Conservation (phyloP, 2,797 vertebrate species). For the Sebastes matsubarae region DNA sequence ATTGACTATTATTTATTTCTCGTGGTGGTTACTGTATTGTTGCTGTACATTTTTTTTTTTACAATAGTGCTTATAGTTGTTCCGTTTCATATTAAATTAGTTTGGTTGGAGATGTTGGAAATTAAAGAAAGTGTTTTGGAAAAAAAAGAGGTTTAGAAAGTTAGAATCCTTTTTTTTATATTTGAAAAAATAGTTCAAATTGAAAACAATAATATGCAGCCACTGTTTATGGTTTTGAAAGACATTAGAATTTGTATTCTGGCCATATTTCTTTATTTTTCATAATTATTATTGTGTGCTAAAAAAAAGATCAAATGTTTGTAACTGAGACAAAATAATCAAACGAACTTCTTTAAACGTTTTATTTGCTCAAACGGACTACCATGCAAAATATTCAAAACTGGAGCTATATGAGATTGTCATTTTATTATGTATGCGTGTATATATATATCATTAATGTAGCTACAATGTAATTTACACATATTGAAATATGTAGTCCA, state of each 20-base stretch:
- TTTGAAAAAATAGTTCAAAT: neutral
- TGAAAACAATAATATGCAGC: neutral
- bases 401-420: neutral
- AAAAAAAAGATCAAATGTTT: neutral
- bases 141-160: neutral
- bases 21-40: neutral
- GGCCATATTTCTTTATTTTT: neutral
- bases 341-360: neutral
- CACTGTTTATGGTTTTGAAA: neutral
- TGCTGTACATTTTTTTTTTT: neutral
- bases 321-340: neutral
- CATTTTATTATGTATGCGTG: neutral
- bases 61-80: neutral
- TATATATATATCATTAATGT: neutral
- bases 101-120: neutral
- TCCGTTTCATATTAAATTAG: neutral
- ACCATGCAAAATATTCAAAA: neutral
- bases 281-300: neutral
- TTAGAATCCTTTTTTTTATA: neutral
- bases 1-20: neutral
- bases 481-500: neutral
- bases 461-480: neutral
- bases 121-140: neutral
- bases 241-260: neutral
- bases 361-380: neutral